Evolutionary conservation across 2,888 invertebrate genomes (phyloP), one percentile per base, ranked within the genome.

Genomic region (Operophtera brumata): DNA sequence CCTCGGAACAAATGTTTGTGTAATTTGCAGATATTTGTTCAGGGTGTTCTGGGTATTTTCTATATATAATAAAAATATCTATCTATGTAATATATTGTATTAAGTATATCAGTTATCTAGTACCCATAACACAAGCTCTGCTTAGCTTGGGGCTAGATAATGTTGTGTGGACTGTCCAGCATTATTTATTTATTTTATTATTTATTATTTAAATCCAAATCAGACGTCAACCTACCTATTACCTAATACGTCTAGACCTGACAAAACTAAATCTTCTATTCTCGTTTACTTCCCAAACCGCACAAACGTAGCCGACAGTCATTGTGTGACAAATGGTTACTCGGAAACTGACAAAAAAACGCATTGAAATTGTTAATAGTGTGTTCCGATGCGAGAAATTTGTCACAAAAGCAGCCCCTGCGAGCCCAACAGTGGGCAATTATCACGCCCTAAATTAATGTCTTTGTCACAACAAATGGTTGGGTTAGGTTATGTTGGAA

Each of bases 381-480:
- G 85, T 85, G 78, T 75, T 67, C 64, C 78, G 84, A 80, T 71
- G 84, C 87, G 86, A 71, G 76, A 84, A 84, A 87, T 86, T 79
- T 78, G 78, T 81, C 78, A 88, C 87, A 88, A 88, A 73, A 66
- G 77, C 56, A 49, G 63, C 68, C 73, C 76, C 52, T 53, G 51
- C 51, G 11, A 43, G 35, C 47, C 48, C 49, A 55, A 50, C 77
- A 66, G 66, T 69, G 71, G 73, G 77, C 83, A 84, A 86, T 87
- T 85, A 86, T 86, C 86, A 82, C 86, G 84, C 85, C 80, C 66
- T 71, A 77, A 81, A 82, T 84, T 85, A 80, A 75, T 66, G 80
- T 82, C 80, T 82, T 87, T 86, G 86, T 86, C 80, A 83, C 58
- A 84, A 85, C 43, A 48, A 30, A 49, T 47, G 48, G 48, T 41